Evolutionary conservation across 2,888 invertebrate genomes (phyloP).

Genomic region (Lycophotia porphyrea): DNA sequence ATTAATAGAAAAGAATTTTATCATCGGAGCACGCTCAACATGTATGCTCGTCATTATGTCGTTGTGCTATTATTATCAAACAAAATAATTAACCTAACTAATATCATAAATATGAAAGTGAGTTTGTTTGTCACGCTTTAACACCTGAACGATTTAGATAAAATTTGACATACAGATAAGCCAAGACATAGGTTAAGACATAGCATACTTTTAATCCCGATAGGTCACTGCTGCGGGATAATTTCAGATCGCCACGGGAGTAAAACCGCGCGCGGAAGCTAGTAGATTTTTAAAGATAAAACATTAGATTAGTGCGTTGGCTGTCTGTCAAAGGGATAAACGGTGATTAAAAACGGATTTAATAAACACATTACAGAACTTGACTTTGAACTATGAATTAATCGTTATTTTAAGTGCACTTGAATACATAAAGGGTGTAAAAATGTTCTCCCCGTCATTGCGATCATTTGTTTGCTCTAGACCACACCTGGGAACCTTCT

Average conservation of each 20-base stretch:
- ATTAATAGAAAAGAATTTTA: constrained; percentile 14
- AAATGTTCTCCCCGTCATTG: too few relatives aligned
- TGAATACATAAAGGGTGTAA: too few relatives aligned
- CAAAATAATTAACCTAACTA: not conserved
- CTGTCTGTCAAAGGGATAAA: constrained; percentile 35
- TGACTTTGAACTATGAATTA: constrained; percentile 38
- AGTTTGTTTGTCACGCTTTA: not conserved
- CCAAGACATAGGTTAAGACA: not conserved
- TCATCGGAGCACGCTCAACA: constrained; percentile 4
- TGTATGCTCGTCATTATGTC: constrained; percentile 3
- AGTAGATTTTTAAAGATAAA: not conserved
- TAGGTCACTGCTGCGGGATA: not conserved
- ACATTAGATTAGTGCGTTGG: constrained; percentile 7
- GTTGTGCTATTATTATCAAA: not conserved
- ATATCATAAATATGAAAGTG: not conserved
- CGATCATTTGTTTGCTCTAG: too few relatives aligned
- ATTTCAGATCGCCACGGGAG: not conserved
- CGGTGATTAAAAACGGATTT: not conserved
- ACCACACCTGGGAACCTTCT: too few relatives aligned
- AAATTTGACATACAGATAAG: not conserved
- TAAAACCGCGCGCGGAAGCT: not conserved
- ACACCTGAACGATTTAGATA: not conserved
- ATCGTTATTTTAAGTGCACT: constrained; percentile 22
- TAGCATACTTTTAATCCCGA: not conserved
- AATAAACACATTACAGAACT: not conserved